Conservation (phyloP, 2,797 vertebrate species). For the Arnoldichthys spilopterus region DNA sequence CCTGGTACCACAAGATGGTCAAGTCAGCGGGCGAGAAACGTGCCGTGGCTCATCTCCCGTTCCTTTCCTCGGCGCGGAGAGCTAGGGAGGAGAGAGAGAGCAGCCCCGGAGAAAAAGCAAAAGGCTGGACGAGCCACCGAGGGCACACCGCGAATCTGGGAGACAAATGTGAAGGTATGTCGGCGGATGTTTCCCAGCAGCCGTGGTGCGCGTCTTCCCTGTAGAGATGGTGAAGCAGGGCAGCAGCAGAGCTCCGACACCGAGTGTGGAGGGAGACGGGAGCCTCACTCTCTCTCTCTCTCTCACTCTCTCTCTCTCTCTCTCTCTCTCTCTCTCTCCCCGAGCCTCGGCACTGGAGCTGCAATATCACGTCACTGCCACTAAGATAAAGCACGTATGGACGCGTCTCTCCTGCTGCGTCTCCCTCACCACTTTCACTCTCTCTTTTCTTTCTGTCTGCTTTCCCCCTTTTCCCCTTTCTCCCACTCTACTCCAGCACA, state of each 20-base stretch:
- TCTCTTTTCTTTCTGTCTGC: neutral
- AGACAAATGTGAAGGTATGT: conserved; percentile 18
- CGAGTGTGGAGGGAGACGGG: conserved; percentile 72
- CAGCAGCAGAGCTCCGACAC: conserved; percentile 78
- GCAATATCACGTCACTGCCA: conserved; percentile 86
- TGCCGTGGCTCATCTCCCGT: conserved; percentile 78
- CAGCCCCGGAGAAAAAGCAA: neutral
- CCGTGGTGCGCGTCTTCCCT: conserved; percentile 53
- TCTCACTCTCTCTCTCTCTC: conserved; percentile 81
- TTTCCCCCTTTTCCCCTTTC: too few species aligned
- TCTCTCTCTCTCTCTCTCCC: conserved; percentile 72
- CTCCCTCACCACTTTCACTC: conserved; percentile 65
- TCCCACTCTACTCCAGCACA: neutral
- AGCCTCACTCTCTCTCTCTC: conserved; percentile 63
- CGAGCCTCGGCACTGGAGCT: conserved; percentile 75
- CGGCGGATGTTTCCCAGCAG: neutral
- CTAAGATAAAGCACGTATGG: conserved; percentile 83
- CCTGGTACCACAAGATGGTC: conserved; percentile 80
- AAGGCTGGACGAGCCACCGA: neutral
- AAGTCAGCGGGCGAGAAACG: conserved; percentile 70
- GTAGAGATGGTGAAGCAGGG: conserved; percentile 69
- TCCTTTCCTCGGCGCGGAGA: conserved; percentile 66
- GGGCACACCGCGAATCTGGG: too few species aligned
- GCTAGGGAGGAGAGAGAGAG: conserved; percentile 7
- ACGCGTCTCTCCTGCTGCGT: conserved; percentile 75